A percentile compares a stretch with the other conserved stretches of the same genome.
These are phyloP conservation scores for Axis porcinus DNA, from an alignment of 2,113 vertebrate genomes.

Conservation along the genomic window DNA sequence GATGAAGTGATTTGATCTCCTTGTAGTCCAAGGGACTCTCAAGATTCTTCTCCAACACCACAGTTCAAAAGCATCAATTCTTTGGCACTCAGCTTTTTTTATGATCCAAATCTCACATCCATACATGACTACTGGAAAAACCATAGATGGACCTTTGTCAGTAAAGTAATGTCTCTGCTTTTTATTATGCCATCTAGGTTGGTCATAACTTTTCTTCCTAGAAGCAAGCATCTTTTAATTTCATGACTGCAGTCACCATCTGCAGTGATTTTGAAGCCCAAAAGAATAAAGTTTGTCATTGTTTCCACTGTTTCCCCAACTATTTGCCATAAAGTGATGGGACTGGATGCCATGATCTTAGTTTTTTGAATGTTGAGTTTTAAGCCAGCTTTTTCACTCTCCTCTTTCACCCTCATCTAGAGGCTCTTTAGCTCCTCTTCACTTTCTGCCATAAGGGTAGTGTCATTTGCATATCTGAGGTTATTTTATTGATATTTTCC, in stretches of 20 bases:
- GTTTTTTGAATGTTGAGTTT: background rate
- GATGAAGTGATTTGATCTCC: background rate
- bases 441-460: background rate
- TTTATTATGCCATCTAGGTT: background rate
- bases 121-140: background rate
- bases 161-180: background rate
- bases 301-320: background rate
- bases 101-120: background rate
- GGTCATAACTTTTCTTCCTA: background rate
- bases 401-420: background rate
- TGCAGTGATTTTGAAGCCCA: background rate
- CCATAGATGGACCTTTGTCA: background rate
- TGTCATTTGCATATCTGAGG: background rate
- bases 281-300: background rate
- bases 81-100: background rate
- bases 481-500: background rate
- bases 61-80: background rate
- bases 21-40: background rate
- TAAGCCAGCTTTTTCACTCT: background rate
- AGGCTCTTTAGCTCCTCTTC: background rate
- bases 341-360: background rate
- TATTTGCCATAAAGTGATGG: background rate
- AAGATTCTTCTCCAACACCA: background rate
- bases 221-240: background rate
- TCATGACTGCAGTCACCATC: background rate